A percentile compares a stretch with the other conserved stretches of the same genome.
Conservation (phyloP, 2,113 vertebrate species). For the Sinocyclocheilus anshuiensis region DNA sequence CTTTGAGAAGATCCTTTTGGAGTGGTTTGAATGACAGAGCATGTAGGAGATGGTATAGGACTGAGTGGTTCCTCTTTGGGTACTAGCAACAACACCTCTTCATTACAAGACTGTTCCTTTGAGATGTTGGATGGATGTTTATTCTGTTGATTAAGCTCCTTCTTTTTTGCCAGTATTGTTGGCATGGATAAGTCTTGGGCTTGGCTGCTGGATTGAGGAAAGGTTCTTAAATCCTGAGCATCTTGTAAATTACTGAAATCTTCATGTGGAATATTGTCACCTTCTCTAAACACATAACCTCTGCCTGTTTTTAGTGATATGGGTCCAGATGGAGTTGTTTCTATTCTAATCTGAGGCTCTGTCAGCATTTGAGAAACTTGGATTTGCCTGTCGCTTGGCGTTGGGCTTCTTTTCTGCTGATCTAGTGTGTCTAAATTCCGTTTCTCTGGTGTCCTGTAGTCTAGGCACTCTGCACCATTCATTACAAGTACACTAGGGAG, state of each 20-base stretch:
- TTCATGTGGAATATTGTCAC: slow-evolving; percentile 56
- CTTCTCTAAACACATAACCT: slow-evolving; percentile 58
- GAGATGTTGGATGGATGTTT: slow-evolving; percentile 52
- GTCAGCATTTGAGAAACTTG: slow-evolving; percentile 64
- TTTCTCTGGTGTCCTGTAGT: slow-evolving; percentile 74
- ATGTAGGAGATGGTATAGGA: slow-evolving; percentile 73
- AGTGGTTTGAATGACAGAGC: slow-evolving; percentile 72
- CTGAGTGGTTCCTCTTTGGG: slow-evolving; percentile 78
- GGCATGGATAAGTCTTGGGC: slow-evolving; percentile 78
- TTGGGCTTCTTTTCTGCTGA: slow-evolving; percentile 69
- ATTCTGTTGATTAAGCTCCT: slow-evolving; percentile 65
- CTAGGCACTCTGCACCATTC: slow-evolving; percentile 74
- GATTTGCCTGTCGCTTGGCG: slow-evolving; percentile 56
- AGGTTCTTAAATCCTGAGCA: slow-evolving; percentile 70
- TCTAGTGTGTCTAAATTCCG: slow-evolving; percentile 65
- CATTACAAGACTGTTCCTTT: slow-evolving; percentile 53
- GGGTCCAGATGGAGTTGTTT: slow-evolving; percentile 68
- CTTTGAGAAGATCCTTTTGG: slow-evolving; percentile 74
- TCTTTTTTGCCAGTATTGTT: slow-evolving; percentile 68
- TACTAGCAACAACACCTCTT: slow-evolving; percentile 67
- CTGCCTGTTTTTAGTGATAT: slow-evolving; percentile 70
- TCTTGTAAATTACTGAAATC: slow-evolving; percentile 62
- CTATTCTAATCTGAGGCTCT: slow-evolving; percentile 69
- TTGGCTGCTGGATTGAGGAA: slow-evolving; percentile 65
- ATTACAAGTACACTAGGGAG: slow-evolving; percentile 77